phyloP scores from a whole-genome alignment of 2,888 invertebrate genomes.

The Cephus nigrinus region DNA sequence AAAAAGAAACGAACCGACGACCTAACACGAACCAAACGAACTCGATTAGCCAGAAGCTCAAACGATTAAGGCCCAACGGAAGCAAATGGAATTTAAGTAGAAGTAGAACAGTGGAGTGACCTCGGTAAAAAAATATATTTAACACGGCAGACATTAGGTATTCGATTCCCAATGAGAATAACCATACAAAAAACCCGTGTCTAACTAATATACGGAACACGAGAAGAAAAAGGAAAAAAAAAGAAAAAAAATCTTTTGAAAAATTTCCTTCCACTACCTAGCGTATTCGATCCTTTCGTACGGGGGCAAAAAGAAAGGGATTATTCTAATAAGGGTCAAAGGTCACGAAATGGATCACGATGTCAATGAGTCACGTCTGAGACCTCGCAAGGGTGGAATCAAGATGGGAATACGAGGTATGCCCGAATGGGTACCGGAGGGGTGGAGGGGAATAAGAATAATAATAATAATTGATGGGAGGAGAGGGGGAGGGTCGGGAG shows the following conservation, averaged over 20 bases:
- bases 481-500: conserved; percentile 25
- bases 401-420: background rate
- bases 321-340: background rate
- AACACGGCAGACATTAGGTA: background rate
- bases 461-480: background rate
- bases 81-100: background rate
- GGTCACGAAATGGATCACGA: background rate
- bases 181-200: background rate
- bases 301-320: background rate
- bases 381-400: background rate
- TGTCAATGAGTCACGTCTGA: background rate
- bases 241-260: background rate
- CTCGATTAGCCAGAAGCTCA: background rate
- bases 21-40: background rate
- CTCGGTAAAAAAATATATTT: background rate
- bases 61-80: background rate
- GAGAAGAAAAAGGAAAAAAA: background rate
- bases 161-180: background rate
- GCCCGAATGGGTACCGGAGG: background rate
- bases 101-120: background rate
- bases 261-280: background rate
- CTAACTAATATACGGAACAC: background rate
- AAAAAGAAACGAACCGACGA: background rate
- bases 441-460: background rate
- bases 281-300: background rate